Percentiles rank a stretch among this genome's conserved stretches.
These are phyloP conservation scores for Dipodomys stephensi DNA, from an alignment of 2,113 vertebrate species.

Conservation along the genomic window DNA sequence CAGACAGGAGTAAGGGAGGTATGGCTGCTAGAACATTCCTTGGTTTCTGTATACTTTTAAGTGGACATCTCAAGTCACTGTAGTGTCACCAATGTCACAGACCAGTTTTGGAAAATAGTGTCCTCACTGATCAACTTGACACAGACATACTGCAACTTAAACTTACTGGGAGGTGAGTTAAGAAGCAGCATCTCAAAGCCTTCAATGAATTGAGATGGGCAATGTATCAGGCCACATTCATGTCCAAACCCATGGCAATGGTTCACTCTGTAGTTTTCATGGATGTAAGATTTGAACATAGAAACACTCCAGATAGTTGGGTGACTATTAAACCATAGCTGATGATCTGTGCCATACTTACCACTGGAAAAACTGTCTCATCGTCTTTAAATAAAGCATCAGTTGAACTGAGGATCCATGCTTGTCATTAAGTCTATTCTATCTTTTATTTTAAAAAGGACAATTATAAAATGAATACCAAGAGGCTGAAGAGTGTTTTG, in stretches of 20 bases:
- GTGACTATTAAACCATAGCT: background rate
- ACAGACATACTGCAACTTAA: background rate
- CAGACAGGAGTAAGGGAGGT: background rate
- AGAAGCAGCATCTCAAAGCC: background rate
- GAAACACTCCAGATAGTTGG: background rate
- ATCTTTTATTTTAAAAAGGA: background rate
- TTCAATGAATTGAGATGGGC: background rate
- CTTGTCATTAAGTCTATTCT: background rate
- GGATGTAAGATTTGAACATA: background rate
- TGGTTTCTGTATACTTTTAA: background rate
- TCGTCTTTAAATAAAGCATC: background rate
- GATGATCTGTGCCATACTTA: background rate
- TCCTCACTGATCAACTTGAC: background rate
- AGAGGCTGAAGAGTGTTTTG: no score
- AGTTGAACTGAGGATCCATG: background rate
- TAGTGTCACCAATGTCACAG: background rate
- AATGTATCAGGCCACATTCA: background rate
- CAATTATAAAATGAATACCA: no score
- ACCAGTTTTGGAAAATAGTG: background rate
- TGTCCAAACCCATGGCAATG: constrained; percentile 1
- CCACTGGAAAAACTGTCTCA: background rate
- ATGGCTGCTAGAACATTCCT: background rate
- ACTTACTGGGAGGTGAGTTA: background rate
- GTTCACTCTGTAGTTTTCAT: background rate
- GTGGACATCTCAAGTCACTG: background rate